Evolutionary conservation across 2,113 vertebrate species (phyloP), one percentile per base, ranked within the genome.

Genomic region (Ammodytes dubius): DNA sequence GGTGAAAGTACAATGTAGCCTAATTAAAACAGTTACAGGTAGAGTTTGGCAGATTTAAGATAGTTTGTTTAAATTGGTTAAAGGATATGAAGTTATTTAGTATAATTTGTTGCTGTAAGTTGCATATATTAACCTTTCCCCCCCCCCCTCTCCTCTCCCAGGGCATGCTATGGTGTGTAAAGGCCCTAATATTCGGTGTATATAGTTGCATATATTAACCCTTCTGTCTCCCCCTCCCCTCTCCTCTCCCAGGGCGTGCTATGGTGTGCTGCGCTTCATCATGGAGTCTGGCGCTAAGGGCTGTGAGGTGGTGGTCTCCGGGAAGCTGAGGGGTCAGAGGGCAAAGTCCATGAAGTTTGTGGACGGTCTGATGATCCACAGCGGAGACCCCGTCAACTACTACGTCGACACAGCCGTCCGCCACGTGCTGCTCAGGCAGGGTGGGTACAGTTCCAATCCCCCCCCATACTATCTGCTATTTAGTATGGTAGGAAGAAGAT

Each of bases 341-440:
- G 98, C 98, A 82, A 99, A 99, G 53, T 99, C 98, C 95, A 99
- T 99, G 98, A 99, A 99, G 91, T 99, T 99, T 10, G 98, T 99
- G 90, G 98, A 99, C 3, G 98, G 98, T 7, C 87, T 99, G 94
- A 99, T 99, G 98, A 99, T 99, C 95, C 98, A 99, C 96, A 99
- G 98, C 0, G 98, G 98, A 77, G 98, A 99, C 93, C 98, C 98
- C 0, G 98, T 99, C 77, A 99, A 99, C 92, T 99, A 99, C 95
- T 99, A 99, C 0, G 98, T 99, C 0, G 98, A 99, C 89, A 99
- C 98, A 0, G 98, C 98, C 0, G 98, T 99, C 85, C 98, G 98
- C 75, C 98, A 99, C 0, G 98, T 99, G 61, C 95, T 99, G 35
- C 96, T 99, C 46, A 95, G 98, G 81, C 98, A 99, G 90, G 98